These are phyloP conservation scores for Sebastes hubbsi DNA, from an alignment of 2,797 vertebrate species.

Conservation along the genomic window DNA sequence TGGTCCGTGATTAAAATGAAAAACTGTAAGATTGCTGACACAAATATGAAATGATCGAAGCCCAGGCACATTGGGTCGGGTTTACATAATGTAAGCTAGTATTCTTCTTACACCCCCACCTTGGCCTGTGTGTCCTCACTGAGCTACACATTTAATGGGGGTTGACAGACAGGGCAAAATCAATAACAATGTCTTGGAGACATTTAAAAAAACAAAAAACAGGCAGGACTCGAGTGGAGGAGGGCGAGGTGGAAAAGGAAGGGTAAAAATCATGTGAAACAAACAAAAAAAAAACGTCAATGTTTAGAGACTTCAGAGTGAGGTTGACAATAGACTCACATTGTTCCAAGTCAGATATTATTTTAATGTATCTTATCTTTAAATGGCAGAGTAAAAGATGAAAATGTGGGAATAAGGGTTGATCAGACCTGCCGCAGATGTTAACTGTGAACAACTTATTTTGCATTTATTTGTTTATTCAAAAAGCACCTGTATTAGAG, in stretches of 20 bases:
- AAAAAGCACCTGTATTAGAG: background rate
- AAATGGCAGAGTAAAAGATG: background rate
- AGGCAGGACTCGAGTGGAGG: background rate
- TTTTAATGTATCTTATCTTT: background rate
- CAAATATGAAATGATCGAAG: background rate
- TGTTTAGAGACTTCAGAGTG: background rate
- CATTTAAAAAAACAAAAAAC: background rate
- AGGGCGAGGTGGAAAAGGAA: background rate
- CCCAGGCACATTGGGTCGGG: background rate
- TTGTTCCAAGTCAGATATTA: background rate
- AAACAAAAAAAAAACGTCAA: background rate
- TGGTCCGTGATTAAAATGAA: background rate
- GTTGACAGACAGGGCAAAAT: slow-evolving; percentile 54
- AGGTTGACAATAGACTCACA: background rate
- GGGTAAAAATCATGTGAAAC: background rate
- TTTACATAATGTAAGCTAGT: slow-evolving; percentile 22
- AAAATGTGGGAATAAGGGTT: background rate
- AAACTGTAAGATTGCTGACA: background rate
- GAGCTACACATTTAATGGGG: slow-evolving; percentile 52
- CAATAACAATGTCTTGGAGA: slow-evolving; percentile 42
- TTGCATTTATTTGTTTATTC: background rate
- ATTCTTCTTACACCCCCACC: slow-evolving; percentile 10
- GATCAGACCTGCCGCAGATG: background rate
- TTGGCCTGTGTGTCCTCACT: slow-evolving; percentile 40
- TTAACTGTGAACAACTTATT: background rate